Conservation (phyloP, 2,113 vertebrate genomes). For the Empidonax alnorum region DNA sequence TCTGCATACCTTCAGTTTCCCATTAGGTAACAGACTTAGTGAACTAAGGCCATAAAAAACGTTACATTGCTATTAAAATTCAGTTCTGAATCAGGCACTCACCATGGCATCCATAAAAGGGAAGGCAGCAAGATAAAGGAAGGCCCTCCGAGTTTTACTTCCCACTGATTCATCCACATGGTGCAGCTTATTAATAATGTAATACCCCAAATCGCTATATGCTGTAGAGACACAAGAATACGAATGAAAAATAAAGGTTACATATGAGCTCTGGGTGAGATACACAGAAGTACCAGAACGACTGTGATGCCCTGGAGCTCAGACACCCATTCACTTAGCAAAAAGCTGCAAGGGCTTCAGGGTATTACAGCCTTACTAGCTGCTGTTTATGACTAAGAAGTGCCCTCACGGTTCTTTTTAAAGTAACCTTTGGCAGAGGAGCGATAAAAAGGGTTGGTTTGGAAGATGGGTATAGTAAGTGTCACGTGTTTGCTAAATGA, state of each 20-base stretch:
- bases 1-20: neutral
- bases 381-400: constrained; percentile 5
- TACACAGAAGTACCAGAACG: neutral
- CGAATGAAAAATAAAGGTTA: constrained; percentile 16
- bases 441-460: neutral
- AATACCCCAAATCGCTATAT: constrained; percentile 92
- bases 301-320: neutral
- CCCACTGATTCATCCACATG: constrained; percentile 97
- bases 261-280: neutral
- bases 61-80: neutral
- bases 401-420: neutral
- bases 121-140: constrained; percentile 94
- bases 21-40: neutral
- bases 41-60: neutral
- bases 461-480: neutral
- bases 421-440: constrained; percentile 14
- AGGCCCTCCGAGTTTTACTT: constrained; percentile 92
- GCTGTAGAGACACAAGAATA: constrained; percentile 74
- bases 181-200: constrained; percentile 98
- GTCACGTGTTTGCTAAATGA: constrained; percentile 44
- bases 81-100: constrained; percentile 61
- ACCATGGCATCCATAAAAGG: constrained; percentile 98
- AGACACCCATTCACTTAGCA: neutral
- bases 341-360: constrained; percentile 14
- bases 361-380: neutral